phyloP scores from a whole-genome alignment of 2,797 vertebrate species.

The Atherinosoma microstoma region DNA sequence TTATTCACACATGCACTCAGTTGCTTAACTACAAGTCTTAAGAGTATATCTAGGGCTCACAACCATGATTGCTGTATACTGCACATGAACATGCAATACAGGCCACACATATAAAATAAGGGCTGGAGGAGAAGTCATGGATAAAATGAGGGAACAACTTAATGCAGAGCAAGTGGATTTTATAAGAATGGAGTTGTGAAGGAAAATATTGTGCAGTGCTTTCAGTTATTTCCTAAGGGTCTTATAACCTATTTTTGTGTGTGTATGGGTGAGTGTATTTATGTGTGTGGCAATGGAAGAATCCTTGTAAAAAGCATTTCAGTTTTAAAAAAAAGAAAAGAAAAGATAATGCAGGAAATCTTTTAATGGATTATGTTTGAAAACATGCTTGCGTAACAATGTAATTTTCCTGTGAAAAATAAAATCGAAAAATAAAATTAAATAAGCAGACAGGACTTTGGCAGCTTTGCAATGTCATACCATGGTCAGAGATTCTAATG shows the following conservation, averaged over 20 bases:
- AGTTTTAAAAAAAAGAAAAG: slow-evolving; percentile 17
- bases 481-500: no score
- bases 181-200: slow-evolving; percentile 30
- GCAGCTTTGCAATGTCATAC: no score
- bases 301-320: slow-evolving; percentile 18
- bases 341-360: not conserved
- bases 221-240: slow-evolving; percentile 45
- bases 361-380: not conserved
- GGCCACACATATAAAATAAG: slow-evolving; percentile 11
- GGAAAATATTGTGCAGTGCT: slow-evolving; percentile 33
- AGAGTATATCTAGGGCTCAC: slow-evolving; percentile 26
- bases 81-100: slow-evolving; percentile 16
- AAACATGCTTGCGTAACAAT: slow-evolving; percentile 16
- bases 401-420: slow-evolving; percentile 16
- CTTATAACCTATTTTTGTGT: slow-evolving; percentile 22
- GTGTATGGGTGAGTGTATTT: not conserved
- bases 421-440: slow-evolving; percentile 1
- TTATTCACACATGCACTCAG: slow-evolving; percentile 15
- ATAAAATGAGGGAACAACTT: slow-evolving; percentile 29
- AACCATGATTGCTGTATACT: slow-evolving; percentile 17
- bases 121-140: slow-evolving; percentile 5
- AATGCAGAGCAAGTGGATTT: slow-evolving; percentile 49
- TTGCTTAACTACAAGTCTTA: slow-evolving; percentile 15
- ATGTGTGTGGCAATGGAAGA: not conserved
- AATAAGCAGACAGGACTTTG: slow-evolving; percentile 12